Evolutionary conservation across 1,140 invertebrate genomes (phyloP), one percentile per base, ranked within the genome.

Genomic region (Ptiloglossa arizonensis): DNA sequence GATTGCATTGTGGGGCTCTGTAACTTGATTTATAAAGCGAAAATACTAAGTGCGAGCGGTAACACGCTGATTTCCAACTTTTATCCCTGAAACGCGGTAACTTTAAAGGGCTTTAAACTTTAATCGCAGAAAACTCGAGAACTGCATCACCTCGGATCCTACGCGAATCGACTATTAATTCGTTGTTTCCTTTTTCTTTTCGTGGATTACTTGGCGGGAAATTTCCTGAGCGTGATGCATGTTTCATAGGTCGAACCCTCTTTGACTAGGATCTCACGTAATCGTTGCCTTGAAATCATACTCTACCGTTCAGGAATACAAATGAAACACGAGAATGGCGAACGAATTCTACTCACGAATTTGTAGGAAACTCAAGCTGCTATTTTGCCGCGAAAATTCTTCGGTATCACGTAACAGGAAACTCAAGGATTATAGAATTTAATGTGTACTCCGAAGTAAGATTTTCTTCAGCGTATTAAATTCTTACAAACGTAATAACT

Each of bases 231-330:
- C 8, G 22, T 63, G 48, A 80, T 19, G 4, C 52, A 57, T 8
- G 27, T 41, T 22, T 19, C 46, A 59, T 19, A 41, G 48, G n/a
- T 41, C n/a, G 38, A 63, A 29, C 35, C 41, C 35, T 54, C 64
- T 56, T n/a, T 41, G 60, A 38, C 13, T 9, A 48, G 56, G 17
- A 54, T 71, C 27, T 69, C 54, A 54, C 35, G 46, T 63, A 48
- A 73, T 79, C 60, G 57, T 79, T 56, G 15, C 27, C 52, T 79
- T 66, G 38, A 81, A 80, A 72, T 66, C 35, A 52, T 44, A 13
- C 32, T 41, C 6, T 4, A 11, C 22, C 22, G 19, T 9, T 13
- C 44, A 24, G 15, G 60, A 52, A 73, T 73, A 66, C 46, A 29
- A 73, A 64, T 64, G 60, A 11, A 41, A 11, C 13, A 11, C 0